Evolutionary conservation across 2,888 invertebrate species (phyloP).

Genomic region (Platypus cylindrus): DNA sequence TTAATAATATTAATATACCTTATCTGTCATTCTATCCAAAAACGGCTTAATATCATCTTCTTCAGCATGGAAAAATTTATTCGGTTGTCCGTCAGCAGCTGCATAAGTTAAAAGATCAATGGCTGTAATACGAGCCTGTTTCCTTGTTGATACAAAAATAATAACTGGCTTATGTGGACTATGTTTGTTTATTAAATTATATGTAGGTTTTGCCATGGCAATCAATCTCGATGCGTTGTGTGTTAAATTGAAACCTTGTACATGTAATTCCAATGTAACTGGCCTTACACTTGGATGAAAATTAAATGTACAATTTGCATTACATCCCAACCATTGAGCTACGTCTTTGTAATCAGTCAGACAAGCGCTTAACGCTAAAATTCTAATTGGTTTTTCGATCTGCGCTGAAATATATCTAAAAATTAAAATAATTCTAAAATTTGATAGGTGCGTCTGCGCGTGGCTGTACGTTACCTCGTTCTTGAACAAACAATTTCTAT

Average conservation of each 20-base stretch:
- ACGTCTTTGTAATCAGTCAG: constrained; percentile 91
- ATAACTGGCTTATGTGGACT: constrained; percentile 76
- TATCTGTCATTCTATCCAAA: constrained; percentile 75
- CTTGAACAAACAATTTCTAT: constrained; percentile 84
- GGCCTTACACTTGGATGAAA: constrained; percentile 98
- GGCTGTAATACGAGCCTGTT: constrained; percentile 86
- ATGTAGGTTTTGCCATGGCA: constrained; percentile 96
- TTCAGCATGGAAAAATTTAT: constrained; percentile 80
- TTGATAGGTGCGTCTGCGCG: background rate
- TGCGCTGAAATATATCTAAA: constrained; percentile 89
- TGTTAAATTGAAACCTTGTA: constrained; percentile 94
- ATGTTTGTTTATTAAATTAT: constrained; percentile 78
- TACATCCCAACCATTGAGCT: constrained; percentile 92
- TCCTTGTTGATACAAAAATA: constrained; percentile 83
- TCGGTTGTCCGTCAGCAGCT: constrained; percentile 75
- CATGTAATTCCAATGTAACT: constrained; percentile 86
- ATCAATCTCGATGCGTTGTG: constrained; percentile 93
- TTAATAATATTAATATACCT: constrained; percentile 38
- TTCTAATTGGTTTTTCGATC: constrained; percentile 76
- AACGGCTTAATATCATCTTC: constrained; percentile 81
- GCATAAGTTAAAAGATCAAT: constrained; percentile 91
- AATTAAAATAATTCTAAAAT: background rate
- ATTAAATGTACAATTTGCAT: constrained; percentile 88
- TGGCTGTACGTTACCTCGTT: constrained; percentile 38
- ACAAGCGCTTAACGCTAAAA: constrained; percentile 87